Conservation (phyloP, 2,113 vertebrate genomes). For the Setophaga coronata region DNA sequence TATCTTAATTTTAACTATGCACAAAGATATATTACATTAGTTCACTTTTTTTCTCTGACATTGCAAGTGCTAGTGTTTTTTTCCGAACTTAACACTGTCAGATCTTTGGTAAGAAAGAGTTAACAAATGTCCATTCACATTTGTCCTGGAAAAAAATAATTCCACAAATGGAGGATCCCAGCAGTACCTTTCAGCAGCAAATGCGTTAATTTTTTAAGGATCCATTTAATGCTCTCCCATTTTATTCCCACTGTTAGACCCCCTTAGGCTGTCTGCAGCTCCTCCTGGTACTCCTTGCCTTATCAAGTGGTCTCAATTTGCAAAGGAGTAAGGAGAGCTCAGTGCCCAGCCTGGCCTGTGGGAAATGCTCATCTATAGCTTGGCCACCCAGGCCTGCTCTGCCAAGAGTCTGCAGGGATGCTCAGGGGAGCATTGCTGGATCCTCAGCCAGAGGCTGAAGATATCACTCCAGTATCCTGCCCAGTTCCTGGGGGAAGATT, state of each 20-base stretch:
- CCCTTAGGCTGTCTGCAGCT: not conserved
- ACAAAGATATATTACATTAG: not conserved
- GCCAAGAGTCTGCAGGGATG: not conserved
- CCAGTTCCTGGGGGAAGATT: not conserved
- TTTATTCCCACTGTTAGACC: not conserved
- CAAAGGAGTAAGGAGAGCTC: not conserved
- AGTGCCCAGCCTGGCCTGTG: not conserved
- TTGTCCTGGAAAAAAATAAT: not conserved
- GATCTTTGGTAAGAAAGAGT: not conserved
- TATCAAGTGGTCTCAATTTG: not conserved
- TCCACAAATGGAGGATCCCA: not conserved
- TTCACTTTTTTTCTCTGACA: not conserved
- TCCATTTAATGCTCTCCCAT: not conserved
- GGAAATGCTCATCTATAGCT: not conserved
- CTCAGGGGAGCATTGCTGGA: not conserved
- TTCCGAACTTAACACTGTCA: not conserved
- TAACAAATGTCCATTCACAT: not conserved
- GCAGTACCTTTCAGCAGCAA: not conserved
- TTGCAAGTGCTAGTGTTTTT: not conserved
- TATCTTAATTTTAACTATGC: not conserved
- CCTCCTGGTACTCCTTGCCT: not conserved
- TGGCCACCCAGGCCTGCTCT: not conserved
- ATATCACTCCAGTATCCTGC: not conserved
- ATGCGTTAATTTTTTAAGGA: not conserved
- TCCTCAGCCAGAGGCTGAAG: not conserved